phyloP scores from a whole-genome alignment of 2,797 vertebrate species.

The Smutsia temminckii region DNA sequence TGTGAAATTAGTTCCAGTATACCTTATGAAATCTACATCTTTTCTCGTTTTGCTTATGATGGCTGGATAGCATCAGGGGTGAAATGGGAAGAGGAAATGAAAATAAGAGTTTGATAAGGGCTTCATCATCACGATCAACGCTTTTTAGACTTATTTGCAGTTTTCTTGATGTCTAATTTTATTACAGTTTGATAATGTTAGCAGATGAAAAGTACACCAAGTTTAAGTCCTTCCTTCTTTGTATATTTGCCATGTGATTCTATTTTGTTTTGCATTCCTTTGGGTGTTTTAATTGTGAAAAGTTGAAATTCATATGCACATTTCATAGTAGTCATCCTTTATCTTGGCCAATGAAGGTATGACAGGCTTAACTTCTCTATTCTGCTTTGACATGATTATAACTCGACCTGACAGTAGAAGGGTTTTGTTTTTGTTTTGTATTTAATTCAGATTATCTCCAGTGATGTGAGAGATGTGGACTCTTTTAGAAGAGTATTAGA shows the following conservation, averaged over 20 bases:
- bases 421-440: conserved; percentile 44
- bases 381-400: conserved; percentile 64
- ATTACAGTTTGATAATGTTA: conserved; percentile 47
- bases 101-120: not conserved
- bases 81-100: not conserved
- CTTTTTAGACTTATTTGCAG: conserved; percentile 6
- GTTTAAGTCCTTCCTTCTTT: not conserved
- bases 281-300: not conserved
- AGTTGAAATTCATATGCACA: conserved; percentile 59
- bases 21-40: not conserved
- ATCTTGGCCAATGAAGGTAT: not conserved
- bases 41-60: conserved; percentile 39
- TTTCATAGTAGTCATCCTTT: conserved; percentile 24
- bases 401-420: conserved; percentile 50
- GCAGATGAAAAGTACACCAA: conserved; percentile 18
- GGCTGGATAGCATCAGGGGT: not conserved
- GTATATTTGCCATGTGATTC: not conserved
- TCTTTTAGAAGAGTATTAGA: not conserved
- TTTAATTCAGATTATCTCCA: not conserved
- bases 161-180: conserved; percentile 55
- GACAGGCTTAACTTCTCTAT: not conserved
- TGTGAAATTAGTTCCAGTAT: conserved; percentile 25
- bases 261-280: conserved; percentile 52
- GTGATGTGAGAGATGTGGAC: not conserved
- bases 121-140: not conserved